Evolutionary conservation across 1,140 invertebrate species (phyloP), one percentile per base, ranked within the genome.

Genomic region (Hylaeus anthracinus): DNA sequence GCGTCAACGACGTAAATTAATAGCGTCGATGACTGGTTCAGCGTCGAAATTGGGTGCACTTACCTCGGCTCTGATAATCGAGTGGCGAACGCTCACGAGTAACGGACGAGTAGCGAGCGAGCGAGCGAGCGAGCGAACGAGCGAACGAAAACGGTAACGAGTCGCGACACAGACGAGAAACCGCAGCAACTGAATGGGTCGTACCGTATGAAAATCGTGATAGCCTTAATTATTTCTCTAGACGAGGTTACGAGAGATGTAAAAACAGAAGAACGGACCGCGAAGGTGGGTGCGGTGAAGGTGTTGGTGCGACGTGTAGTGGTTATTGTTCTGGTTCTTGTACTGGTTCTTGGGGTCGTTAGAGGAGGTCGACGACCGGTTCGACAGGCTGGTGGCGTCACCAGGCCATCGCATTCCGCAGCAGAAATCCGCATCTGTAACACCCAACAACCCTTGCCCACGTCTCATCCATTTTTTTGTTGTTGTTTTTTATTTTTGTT

Each of bases 401-500:
- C 96, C 95, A 88, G 96, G 96, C 88, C 95, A 95, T 90, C 95
- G 95, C 94, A 97, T 95, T 91, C 96, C 96, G 95, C 96, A 97
- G 95, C 96, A 97, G 94, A 97, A 97, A 95, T 96, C 96, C 92
- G 96, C 96, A 97, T 97, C 96, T 97, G 96, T 93, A 97, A 97
- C 95, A 95, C 94, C 93, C 94, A 94, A 92, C 89, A 90, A 73
- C 86, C 89, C 89, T 92, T 91, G 88, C 91, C 90, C 88, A 92
- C 90, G 82, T 79, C 81, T 83, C 73, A 79, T 89, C 79, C 78
- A 85, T 72, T 73, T 75, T 67, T 76, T 63, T 82, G 39, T 65
- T 61, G 58, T 3, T 66, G 70, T 53, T 71, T 81, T 39, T 26
- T 26, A 26, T 26, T 26, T 26, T 26, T 26, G 26, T 26, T 26